A percentile compares a stretch with the other conserved stretches of the same genome.
These are phyloP conservation scores for Aurelia coerulea DNA, from an alignment of 30 jellyfish, hydroid and myxozoan genomes.

Conservation along the genomic window DNA sequence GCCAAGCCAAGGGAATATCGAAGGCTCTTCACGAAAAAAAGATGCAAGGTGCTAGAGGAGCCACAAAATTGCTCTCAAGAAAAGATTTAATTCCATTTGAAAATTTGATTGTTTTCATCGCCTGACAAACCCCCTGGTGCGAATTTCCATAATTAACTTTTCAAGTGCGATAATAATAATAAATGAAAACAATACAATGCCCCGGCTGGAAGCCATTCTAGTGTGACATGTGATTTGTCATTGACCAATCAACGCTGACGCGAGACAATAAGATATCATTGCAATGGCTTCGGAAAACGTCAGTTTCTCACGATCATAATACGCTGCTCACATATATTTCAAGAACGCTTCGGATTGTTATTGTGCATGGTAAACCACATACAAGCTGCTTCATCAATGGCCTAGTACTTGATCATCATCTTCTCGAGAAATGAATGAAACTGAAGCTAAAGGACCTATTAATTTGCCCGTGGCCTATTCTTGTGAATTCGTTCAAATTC, in stretches of 20 bases:
- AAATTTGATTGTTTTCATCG: conserved; percentile 25
- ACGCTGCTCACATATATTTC: conserved; percentile 73
- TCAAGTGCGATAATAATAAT: conserved; percentile 54
- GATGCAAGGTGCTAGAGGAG: conserved; percentile 37
- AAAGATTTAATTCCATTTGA: conserved; percentile 40
- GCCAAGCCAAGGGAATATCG: too few species aligned
- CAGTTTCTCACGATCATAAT: conserved; percentile 76
- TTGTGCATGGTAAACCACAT: conserved; percentile 68
- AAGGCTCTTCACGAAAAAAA: neutral
- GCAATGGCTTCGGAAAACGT: conserved; percentile 69
- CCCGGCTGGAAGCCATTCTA: conserved; percentile 57
- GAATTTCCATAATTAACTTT: conserved; percentile 54
- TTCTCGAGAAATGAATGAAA: conserved; percentile 27
- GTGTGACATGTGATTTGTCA: conserved; percentile 49
- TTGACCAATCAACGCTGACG: conserved; percentile 40
- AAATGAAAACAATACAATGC: conserved; percentile 38
- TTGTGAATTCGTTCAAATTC: conserved; percentile 53
- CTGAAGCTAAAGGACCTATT: conserved; percentile 55
- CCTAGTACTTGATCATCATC: conserved; percentile 37
- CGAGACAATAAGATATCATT: conserved; percentile 41
- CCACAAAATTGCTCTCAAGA: conserved; percentile 12
- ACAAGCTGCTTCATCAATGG: conserved; percentile 49
- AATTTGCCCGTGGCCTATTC: conserved; percentile 67
- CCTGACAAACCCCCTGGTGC: conserved; percentile 62
- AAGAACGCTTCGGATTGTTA: conserved; percentile 24